phyloP scores from a whole-genome alignment of 2,888 invertebrate species.

The Calameuta idolon region DNA sequence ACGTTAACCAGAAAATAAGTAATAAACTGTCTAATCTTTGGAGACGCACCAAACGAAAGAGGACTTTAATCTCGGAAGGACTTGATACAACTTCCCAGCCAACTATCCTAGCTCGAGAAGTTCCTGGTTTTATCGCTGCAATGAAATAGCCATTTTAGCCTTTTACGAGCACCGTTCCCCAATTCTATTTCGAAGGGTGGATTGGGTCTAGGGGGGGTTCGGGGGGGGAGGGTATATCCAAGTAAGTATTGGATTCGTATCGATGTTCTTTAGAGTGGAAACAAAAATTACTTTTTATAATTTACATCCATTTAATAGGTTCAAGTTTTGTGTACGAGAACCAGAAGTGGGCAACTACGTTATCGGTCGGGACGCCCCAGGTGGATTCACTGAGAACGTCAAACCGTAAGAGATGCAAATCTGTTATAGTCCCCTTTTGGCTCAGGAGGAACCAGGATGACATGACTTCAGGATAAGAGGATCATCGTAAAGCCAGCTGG shows the following conservation, averaged over 20 bases:
- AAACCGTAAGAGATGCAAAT: neutral
- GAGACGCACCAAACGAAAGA: neutral
- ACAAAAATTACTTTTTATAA: neutral
- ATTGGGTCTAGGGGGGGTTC: neutral
- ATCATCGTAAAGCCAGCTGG: constrained; percentile 51
- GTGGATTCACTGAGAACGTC: neutral
- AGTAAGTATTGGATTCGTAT: neutral
- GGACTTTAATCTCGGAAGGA: neutral
- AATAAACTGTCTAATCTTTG: constrained; percentile 21
- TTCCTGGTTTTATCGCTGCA: constrained; percentile 33
- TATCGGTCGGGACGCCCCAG: neutral
- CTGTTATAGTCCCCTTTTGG: neutral
- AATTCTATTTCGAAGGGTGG: constrained; percentile 27
- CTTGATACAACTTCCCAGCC: constrained; percentile 5
- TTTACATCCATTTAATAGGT: neutral
- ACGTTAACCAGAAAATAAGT: constrained; percentile 15
- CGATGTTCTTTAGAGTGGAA: neutral
- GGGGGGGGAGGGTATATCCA: neutral
- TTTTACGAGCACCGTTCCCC: constrained; percentile 36
- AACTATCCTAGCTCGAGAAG: constrained; percentile 21
- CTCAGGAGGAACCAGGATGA: neutral
- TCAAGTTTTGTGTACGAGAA: neutral
- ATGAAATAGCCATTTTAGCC: constrained; percentile 35
- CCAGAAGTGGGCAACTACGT: neutral
- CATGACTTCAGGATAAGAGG: constrained; percentile 45